phyloP scores from a whole-genome alignment of 2,113 vertebrate genomes.

The Paracanthobrama guichenoti region DNA sequence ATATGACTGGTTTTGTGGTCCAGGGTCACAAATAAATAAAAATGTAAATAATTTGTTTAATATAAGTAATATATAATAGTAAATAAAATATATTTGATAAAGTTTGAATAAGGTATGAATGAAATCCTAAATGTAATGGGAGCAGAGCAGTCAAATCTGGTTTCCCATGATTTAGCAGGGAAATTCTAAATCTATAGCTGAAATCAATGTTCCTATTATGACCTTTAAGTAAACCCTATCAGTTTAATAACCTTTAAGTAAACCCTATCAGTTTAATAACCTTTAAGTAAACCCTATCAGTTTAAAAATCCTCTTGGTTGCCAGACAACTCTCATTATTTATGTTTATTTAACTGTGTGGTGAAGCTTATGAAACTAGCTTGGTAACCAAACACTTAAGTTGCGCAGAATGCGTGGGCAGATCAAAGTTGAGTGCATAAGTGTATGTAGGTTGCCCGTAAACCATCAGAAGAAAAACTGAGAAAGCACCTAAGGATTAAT shows the following conservation, averaged over 20 bases:
- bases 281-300: too few species aligned
- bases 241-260: background rate
- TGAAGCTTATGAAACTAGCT: background rate
- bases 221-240: background rate
- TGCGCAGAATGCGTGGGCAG: background rate
- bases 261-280: background rate
- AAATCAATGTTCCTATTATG: background rate
- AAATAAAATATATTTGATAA: background rate
- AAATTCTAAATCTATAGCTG: background rate
- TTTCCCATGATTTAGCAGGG: background rate
- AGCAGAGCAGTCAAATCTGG: background rate
- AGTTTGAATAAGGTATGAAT: background rate
- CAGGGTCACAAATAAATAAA: too few species aligned
- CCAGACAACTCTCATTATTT: background rate
- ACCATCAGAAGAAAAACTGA: background rate
- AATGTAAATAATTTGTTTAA: background rate
- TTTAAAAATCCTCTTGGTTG: background rate
- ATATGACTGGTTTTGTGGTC: too few species aligned
- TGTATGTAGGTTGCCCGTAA: background rate
- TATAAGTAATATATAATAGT: background rate
- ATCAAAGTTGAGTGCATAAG: constrained; percentile 7
- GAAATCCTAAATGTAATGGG: background rate
- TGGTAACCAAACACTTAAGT: background rate
- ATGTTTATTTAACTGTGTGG: background rate
- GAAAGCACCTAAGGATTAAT: background rate